A percentile compares a stretch with the other conserved stretches of the same genome.
Conservation (phyloP, 2,888 invertebrate genomes). For the Acholoe squamosa region DNA sequence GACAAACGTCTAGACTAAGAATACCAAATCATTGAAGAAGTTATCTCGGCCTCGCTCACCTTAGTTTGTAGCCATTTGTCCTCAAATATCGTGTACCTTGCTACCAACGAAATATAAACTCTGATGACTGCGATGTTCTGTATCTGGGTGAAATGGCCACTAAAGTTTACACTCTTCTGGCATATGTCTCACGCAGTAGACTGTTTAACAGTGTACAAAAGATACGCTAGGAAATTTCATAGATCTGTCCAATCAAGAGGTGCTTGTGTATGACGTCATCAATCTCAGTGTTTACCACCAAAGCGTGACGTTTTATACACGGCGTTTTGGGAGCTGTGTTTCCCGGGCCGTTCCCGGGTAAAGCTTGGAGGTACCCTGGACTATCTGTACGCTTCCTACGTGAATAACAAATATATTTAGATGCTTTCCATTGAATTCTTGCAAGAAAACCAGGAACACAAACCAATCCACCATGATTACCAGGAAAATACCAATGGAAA, state of each 20-base stretch:
- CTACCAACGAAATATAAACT: slow-evolving; percentile 19
- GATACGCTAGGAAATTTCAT: neutral
- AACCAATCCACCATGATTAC: neutral
- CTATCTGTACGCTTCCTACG: neutral
- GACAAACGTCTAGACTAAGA: neutral
- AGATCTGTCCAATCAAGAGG: neutral
- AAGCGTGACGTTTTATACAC: neutral
- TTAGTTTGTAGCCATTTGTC: slow-evolving; percentile 24
- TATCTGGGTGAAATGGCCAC: slow-evolving; percentile 32
- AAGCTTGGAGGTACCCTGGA: neutral
- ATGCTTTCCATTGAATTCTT: neutral
- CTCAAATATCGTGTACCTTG: neutral
- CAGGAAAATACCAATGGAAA: slow-evolving; percentile 1
- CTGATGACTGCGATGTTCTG: neutral
- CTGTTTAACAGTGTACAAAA: neutral
- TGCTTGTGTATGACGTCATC: slow-evolving; percentile 45
- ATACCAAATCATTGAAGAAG: neutral
- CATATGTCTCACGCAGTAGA: too few species aligned
- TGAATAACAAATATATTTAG: neutral
- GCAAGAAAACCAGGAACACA: neutral
- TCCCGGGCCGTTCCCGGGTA: slow-evolving; percentile 31
- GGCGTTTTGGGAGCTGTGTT: neutral
- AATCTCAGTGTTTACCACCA: slow-evolving; percentile 46
- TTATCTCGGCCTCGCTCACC: neutral
- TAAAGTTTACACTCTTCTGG: neutral